Evolutionary conservation across 2,888 invertebrate species (phyloP), one percentile per base, ranked within the genome.

Genomic region (Philhelius pedissequus): DNA sequence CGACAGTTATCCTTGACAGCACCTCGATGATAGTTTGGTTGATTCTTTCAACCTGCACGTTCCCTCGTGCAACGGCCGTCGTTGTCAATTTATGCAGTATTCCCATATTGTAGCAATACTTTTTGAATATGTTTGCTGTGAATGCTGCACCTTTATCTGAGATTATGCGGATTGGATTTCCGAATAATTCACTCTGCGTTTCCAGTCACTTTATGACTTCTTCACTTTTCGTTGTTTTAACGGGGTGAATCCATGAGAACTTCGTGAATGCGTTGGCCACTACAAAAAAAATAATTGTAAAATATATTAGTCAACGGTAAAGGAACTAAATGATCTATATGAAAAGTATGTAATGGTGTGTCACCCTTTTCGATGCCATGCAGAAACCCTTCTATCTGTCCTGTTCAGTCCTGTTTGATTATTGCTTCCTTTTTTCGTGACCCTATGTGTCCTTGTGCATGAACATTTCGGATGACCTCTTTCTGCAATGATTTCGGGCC

Each of bases 71-170:
- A 2, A 74, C 40, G 0, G 69, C 74, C 1, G 78, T 79, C 0
- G 78, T 84, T 27, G 64, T 60, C n/a, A n/a, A n/a, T n/a, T n/a
- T n/a, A n/a, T n/a, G n/a, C n/a, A n/a, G n/a, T n/a, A n/a, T n/a
- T n/a, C n/a, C n/a, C 18, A 27, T 5, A 0, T 71, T 18, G 22
- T 78, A 62, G 11, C 50, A 22, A 2, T 20, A 86, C 9, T 75
- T 58, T 20, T 60, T 48, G 18, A 86, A 82, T 13, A 18, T 20
- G 9, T 84, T 62, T 11, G 75, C 75, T 5, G 78, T 79, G 22
- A 83, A 79, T 5, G 82, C 76, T 4, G 74, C 15, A 4, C 79
- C 79, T 74, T 43, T 40, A 30, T 86, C 86, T 7, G 79, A 69
- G 2, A 80, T 50, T 8, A 79, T 62, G 27, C 73, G 70, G 9